phyloP scores from a whole-genome alignment of 2,797 vertebrate genomes.

The Sylvia borin region DNA sequence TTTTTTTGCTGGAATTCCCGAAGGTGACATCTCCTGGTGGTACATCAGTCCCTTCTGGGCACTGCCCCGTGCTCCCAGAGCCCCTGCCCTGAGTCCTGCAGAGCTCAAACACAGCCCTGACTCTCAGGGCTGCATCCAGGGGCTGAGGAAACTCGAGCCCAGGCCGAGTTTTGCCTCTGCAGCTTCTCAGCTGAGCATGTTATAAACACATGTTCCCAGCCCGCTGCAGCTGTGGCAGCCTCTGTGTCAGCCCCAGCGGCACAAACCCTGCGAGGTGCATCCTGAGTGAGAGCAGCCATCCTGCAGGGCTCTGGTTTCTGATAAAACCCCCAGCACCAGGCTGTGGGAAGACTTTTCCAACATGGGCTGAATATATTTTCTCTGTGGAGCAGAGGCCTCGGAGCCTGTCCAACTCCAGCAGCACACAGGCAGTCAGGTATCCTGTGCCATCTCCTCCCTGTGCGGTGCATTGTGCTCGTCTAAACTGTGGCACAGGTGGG shows the following conservation, averaged over 20 bases:
- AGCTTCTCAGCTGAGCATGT: neutral
- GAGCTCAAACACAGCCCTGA: neutral
- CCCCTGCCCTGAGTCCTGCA: neutral
- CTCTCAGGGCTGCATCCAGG: too few relatives aligned
- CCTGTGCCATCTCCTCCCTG: neutral
- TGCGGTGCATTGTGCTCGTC: neutral
- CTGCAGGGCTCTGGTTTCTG: neutral
- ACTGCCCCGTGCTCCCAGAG: neutral
- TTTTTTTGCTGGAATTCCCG: neutral
- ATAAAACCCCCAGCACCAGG: too few relatives aligned
- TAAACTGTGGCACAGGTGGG: neutral
- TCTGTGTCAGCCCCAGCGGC: accelerated
- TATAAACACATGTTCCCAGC: neutral
- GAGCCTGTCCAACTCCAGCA: neutral
- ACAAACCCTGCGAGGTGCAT: neutral
- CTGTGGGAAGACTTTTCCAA: neutral
- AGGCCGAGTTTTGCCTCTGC: neutral
- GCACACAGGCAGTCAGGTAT: neutral
- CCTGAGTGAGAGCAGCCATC: neutral
- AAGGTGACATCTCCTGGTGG: neutral
- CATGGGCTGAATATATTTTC: neutral
- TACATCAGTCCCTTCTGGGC: neutral
- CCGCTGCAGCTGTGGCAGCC: neutral
- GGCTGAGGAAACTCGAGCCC: neutral
- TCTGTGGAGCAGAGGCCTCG: neutral